Base-by-base conservation (phyloP, 2,797 vertebrate genomes). In the Pogonophryne albipinna region DNA sequence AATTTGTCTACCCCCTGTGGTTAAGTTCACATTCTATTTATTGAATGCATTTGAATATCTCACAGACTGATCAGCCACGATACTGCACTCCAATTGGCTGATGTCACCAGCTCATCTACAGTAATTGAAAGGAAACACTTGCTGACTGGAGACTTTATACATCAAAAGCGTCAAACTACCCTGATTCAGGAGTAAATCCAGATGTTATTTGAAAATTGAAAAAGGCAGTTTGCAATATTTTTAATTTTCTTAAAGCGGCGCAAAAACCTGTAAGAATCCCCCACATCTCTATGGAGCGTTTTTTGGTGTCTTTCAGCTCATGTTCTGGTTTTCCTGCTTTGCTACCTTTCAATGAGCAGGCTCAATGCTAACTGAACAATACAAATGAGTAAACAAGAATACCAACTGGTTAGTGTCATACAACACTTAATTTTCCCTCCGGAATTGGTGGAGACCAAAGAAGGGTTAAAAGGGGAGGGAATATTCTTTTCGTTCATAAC, bases 11-110 rank as follows among this genome's bases (percentile, higher is more conserved):
- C 80, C 70, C 58, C 62, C 83, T 66, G 75, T 76, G 73, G 79
- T 85, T 83, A 64, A 66, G 65, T 72, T 72, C 63, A 78, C 76
- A 74, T 66, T 49, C 74, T 72, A 76, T 84, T 81, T 83, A 85
- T 71, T 64, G 64, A 78, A 68, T 49, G 45, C 38, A 69, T 69
- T 49, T 34, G 55, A 49, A 44, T 31, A 12, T 64, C 19, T 56
- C 27, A 11, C 38, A n/a, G 57, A 47, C 66, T 50, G n/a, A 69
- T 17, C 16, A 38, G 57, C 17, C 52, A 20, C 46, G 66, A 27
- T 47, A 14, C 49, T 31, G 38, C 4, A 4, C 65, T 53, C 64
- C 45, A 52, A 74, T 71, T 64, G 73, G 73, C 56, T 45, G 60
- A 72, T 53, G 45, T 69, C 68, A 66, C n/a, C 60, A 17, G 56